Evolutionary conservation across 2,113 vertebrate genomes (phyloP).

Genomic region (Ceratotherium simum): DNA sequence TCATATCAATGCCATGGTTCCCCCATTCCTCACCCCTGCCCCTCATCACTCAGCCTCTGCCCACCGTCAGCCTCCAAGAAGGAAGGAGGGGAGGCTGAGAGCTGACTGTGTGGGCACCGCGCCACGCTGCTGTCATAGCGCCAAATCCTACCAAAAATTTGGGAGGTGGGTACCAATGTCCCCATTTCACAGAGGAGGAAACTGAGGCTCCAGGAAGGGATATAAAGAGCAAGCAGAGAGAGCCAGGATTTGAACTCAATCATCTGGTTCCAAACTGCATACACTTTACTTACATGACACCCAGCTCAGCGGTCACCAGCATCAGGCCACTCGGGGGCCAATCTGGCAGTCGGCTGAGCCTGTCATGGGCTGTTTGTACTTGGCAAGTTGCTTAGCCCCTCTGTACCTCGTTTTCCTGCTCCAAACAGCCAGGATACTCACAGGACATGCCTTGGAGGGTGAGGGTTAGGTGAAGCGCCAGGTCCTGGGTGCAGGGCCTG

Average conservation of each 20-base stretch:
- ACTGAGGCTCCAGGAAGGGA: neutral
- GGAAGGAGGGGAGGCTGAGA: neutral
- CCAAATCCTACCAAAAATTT: neutral
- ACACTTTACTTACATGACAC: fast-evolving
- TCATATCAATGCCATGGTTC: fast-evolving
- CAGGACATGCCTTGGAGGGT: fast-evolving
- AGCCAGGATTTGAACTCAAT: too few species aligned
- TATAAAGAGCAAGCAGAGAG: neutral
- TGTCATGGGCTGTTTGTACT: too few species aligned
- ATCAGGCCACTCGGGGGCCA: fast-evolving
- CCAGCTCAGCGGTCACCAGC: neutral
- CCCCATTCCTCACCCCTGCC: fast-evolving
- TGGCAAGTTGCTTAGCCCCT: neutral
- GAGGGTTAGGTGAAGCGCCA: neutral
- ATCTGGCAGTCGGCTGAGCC: neutral
- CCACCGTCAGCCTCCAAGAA: neutral
- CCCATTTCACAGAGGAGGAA: neutral
- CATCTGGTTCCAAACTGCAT: neutral
- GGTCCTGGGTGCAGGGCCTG: fast-evolving
- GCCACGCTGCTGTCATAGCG: fast-evolving
- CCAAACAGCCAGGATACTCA: neutral
- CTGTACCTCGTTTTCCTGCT: neutral
- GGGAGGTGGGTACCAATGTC: too few species aligned
- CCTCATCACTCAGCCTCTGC: fast-evolving
- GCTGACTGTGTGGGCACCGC: fast-evolving